Percentiles rank a stretch among this genome's conserved stretches.
Conservation (phyloP, 2,113 vertebrate genomes). For the Tachysurus fulvidraco region DNA sequence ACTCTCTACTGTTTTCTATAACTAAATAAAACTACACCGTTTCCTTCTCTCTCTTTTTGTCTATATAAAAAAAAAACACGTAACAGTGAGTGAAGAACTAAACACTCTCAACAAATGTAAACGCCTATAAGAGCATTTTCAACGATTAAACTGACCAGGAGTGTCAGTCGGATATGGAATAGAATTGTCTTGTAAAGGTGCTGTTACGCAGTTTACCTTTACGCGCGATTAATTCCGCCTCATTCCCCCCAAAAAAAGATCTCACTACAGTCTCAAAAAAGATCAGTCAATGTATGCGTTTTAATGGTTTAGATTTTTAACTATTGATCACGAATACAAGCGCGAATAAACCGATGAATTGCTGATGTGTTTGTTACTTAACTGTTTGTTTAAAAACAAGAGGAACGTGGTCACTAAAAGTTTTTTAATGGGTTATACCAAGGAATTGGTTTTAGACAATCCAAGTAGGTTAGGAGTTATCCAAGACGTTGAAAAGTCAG, state of each 20-base stretch:
- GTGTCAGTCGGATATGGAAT: background rate
- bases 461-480: background rate
- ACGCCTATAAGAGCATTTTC: background rate
- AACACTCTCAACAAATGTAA: background rate
- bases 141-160: slow-evolving; percentile 10
- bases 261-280: background rate
- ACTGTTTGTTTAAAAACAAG: background rate
- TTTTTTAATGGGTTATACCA: background rate
- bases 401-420: too few relatives aligned
- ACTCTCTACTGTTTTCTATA: background rate
- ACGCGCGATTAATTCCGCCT: background rate
- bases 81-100: background rate
- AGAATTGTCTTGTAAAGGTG: background rate
- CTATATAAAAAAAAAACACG: background rate
- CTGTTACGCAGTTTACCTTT: background rate
- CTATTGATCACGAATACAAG: background rate
- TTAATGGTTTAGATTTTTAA: background rate
- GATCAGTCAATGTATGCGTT: background rate
- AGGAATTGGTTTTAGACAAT: background rate
- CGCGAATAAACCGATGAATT: background rate
- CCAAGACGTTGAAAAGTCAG: background rate
- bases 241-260: background rate
- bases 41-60: background rate
- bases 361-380: background rate
- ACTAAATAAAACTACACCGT: background rate